These are phyloP conservation scores for Clarias gariepinus DNA, from an alignment of 2,113 vertebrate genomes.

Conservation along the genomic window DNA sequence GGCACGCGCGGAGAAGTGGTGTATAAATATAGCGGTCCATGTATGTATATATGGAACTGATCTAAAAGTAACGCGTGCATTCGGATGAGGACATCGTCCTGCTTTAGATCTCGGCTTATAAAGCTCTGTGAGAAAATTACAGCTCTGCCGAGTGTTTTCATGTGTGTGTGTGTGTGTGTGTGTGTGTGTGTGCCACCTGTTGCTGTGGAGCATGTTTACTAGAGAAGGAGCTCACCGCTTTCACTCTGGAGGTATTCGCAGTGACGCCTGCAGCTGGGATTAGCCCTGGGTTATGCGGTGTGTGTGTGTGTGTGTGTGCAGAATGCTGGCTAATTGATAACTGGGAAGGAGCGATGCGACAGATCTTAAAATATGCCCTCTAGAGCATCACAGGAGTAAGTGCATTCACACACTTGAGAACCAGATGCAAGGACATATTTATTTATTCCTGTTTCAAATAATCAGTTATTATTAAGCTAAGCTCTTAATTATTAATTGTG, in stretches of 20 bases:
- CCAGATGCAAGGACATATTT: not conserved
- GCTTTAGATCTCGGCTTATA: slow-evolving; percentile 29
- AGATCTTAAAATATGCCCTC: not conserved
- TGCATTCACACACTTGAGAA: not conserved
- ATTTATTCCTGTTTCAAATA: not conserved
- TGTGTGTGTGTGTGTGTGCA: slow-evolving; percentile 15
- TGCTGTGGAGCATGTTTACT: not conserved
- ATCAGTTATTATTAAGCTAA: not conserved
- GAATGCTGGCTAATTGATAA: not conserved
- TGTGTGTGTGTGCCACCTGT: slow-evolving; percentile 39
- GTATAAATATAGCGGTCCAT: slow-evolving; percentile 32
- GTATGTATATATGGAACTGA: slow-evolving; percentile 38
- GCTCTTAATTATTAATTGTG: not conserved
- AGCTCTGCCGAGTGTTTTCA: not conserved
- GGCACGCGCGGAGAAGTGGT: not conserved
- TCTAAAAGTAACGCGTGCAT: slow-evolving; percentile 37
- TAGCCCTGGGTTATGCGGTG: slow-evolving; percentile 40
- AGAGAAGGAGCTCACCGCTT: slow-evolving; percentile 5
- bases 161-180: slow-evolving; percentile 4
- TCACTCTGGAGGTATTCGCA: slow-evolving; percentile 26
- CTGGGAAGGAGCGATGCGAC: not conserved
- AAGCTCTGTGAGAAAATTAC: slow-evolving; percentile 21
- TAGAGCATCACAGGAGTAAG: not conserved
- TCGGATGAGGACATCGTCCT: slow-evolving; percentile 20
- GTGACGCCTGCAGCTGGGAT: slow-evolving; percentile 52